Conservation (phyloP, 2,888 invertebrate genomes). For the Lucinisca nassula region DNA sequence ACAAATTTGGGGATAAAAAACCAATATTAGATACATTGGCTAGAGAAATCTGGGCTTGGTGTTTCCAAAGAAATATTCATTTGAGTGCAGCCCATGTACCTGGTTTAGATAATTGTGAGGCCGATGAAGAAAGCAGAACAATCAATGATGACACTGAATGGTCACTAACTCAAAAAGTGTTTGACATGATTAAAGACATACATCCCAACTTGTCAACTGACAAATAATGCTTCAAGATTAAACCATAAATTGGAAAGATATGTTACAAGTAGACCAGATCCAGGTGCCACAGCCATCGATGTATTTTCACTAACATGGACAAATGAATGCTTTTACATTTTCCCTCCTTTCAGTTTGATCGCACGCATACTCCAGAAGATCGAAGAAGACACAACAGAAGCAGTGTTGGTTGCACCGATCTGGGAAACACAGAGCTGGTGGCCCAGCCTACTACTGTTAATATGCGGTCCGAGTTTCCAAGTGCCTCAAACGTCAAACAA, state of each 20-base stretch:
- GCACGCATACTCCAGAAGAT: not conserved
- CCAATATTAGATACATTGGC: not conserved
- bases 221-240: not conserved
- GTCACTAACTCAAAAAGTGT: not conserved
- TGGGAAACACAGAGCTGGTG: not conserved
- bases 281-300: not conserved
- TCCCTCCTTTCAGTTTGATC: not conserved
- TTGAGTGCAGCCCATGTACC: no score
- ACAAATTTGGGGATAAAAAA: conserved; percentile 37
- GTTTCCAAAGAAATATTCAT: conserved; percentile 12
- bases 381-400: not conserved
- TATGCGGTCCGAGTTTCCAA: no score
- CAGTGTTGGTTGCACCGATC: not conserved
- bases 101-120: not conserved
- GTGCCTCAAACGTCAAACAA: no score
- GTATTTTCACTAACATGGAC: not conserved
- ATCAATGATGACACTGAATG: not conserved
- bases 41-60: conserved; percentile 34
- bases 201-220: not conserved
- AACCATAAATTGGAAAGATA: not conserved
- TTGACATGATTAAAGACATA: not conserved
- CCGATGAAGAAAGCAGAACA: not conserved
- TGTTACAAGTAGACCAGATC: not conserved
- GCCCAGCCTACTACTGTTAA: not conserved
- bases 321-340: not conserved